These are phyloP conservation scores for Cottus gobio DNA, from an alignment of 2,113 vertebrate genomes.

Conservation along the genomic window DNA sequence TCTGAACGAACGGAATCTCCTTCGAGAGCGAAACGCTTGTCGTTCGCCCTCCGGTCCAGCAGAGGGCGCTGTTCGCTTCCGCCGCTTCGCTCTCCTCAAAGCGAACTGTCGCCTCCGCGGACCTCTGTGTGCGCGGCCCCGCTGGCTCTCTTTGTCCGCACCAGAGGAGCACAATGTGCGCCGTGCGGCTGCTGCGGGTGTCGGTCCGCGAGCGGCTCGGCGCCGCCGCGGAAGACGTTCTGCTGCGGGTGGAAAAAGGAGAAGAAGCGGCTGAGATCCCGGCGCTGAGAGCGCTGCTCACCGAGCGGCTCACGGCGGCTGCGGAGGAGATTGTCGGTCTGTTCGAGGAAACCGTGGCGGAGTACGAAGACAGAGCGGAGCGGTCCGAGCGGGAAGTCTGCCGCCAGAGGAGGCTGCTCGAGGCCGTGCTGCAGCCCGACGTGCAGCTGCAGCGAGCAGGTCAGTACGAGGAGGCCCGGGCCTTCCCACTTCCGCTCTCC, in stretches of 20 bases:
- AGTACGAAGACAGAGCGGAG: conserved; percentile 25
- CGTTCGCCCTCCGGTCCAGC: conserved; percentile 29
- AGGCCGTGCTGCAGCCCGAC: conserved; percentile 53
- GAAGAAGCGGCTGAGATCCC: conserved; percentile 6
- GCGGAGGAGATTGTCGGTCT: conserved; percentile 58
- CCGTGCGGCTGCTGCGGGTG: conserved; percentile 46
- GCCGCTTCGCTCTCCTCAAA: not conserved
- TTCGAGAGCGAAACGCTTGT: not conserved
- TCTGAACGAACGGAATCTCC: no score
- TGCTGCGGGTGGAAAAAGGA: conserved; percentile 52
- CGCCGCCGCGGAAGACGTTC: conserved; percentile 43
- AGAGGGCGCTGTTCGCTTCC: conserved; percentile 16
- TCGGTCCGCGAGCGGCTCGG: conserved; percentile 44
- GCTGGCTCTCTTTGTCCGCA: conserved; percentile 3
- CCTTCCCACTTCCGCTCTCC: not conserved
- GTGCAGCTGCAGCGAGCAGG: conserved; percentile 37
- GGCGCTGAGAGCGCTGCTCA: conserved; percentile 52
- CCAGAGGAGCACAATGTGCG: conserved; percentile 26
- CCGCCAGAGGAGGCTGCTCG: conserved; percentile 59
- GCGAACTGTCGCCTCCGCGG: conserved; percentile 24
- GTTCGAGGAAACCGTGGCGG: conserved; percentile 46
- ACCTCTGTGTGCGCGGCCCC: conserved; percentile 14
- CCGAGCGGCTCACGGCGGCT: conserved; percentile 57
- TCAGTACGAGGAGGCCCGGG: conserved; percentile 1
- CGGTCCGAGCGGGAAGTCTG: conserved; percentile 38